Conservation (phyloP, 2,888 invertebrate species). For the Pristionchus maxplancki region DNA sequence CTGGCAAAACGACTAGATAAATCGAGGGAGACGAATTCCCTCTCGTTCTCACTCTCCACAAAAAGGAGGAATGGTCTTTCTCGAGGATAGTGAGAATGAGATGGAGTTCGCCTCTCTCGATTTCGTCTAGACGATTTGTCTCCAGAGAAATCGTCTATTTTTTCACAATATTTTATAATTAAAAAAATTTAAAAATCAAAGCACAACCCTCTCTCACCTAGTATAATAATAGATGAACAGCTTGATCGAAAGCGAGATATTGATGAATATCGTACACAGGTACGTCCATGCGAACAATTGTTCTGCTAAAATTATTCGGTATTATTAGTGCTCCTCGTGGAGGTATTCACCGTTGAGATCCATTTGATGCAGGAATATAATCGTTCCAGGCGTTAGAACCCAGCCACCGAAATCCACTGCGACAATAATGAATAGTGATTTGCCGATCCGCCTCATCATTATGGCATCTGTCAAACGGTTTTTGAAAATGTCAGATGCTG, state of each 20-base stretch:
- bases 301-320: neutral
- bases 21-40: too few species aligned
- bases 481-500: neutral
- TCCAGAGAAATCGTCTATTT: too few species aligned
- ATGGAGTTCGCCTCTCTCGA: too few species aligned
- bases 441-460: neutral
- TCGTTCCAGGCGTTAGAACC: neutral
- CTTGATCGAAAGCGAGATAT: neutral
- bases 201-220: too few species aligned
- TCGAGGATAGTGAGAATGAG: too few species aligned
- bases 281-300: neutral
- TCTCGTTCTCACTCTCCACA: too few species aligned
- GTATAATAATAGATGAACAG: neutral
- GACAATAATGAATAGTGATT: neutral
- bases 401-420: conserved; percentile 7
- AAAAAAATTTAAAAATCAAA: too few species aligned
- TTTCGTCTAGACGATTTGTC: too few species aligned
- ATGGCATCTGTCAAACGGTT: neutral
- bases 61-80: too few species aligned
- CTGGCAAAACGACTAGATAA: too few species aligned
- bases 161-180: too few species aligned
- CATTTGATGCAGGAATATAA: neutral
- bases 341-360: neutral
- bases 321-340: neutral
- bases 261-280: neutral